Percentiles rank a stretch among this genome's conserved stretches.
phyloP scores from a whole-genome alignment of 2,797 vertebrate species.

The Myripristis murdjan region DNA sequence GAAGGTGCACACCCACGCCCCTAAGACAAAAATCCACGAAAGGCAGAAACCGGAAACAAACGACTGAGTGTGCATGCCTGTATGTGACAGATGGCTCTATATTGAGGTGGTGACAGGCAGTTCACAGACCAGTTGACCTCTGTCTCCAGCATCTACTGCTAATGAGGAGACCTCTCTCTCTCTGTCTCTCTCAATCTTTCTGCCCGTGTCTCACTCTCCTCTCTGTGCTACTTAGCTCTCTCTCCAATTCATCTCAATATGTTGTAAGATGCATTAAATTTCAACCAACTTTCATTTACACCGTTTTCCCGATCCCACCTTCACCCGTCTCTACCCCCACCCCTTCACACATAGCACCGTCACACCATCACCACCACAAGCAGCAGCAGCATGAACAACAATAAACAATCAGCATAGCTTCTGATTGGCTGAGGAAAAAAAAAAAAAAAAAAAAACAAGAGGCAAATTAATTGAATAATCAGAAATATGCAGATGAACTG shows the following conservation, averaged over 20 bases:
- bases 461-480: constrained; percentile 80
- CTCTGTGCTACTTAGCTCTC: constrained; percentile 1
- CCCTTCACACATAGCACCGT: background rate
- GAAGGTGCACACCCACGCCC: constrained; percentile 12
- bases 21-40: background rate
- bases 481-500: constrained; percentile 81
- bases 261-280: constrained; percentile 1
- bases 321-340: background rate
- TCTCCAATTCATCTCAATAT: background rate
- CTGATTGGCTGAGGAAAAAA: constrained; percentile 59
- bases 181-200: background rate
- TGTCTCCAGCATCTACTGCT: constrained; percentile 42
- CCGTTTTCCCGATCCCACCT: constrained; percentile 15
- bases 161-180: constrained; percentile 59
- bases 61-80: constrained; percentile 5
- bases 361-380: background rate
- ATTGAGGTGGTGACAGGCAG: constrained; percentile 62
- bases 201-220: background rate
- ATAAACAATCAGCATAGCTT: constrained; percentile 24
- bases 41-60: background rate
- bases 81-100: constrained; percentile 60
- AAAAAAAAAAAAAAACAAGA: constrained; percentile 37
- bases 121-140: constrained; percentile 70
- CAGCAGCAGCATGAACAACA: constrained; percentile 9
- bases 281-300: constrained; percentile 27